Evolutionary conservation across 2,888 invertebrate species (phyloP).

Genomic region (Drosophila pegasa): DNA sequence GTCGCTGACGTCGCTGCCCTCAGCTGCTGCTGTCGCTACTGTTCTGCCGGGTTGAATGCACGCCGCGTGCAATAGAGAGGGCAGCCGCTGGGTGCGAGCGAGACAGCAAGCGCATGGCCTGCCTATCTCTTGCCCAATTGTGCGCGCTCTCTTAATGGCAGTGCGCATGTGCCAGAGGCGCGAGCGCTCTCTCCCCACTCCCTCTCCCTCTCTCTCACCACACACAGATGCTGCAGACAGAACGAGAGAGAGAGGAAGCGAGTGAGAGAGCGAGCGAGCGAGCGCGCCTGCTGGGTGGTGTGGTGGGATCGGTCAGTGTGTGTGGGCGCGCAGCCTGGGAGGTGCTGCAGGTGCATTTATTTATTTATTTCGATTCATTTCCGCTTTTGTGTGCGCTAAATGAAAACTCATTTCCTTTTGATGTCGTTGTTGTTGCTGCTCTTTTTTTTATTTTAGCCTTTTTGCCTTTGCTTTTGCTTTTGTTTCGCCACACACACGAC

Average conservation of each 20-base stretch:
- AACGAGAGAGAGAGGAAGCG: not conserved
- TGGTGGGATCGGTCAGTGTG: slow-evolving; percentile 37
- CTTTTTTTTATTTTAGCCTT: slow-evolving; percentile 18
- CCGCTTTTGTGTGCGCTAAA: slow-evolving; percentile 79
- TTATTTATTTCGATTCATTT: slow-evolving; percentile 83
- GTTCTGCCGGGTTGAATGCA: slow-evolving; percentile 74
- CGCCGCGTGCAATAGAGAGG: slow-evolving; percentile 50
- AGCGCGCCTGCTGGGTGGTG: not conserved
- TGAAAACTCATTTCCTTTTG: slow-evolving; percentile 84
- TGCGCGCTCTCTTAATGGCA: slow-evolving; percentile 18
- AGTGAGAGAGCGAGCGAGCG: not conserved
- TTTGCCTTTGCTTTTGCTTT: slow-evolving; percentile 13
- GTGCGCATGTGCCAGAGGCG: slow-evolving; percentile 50
- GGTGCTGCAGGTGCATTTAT: slow-evolving; percentile 76
- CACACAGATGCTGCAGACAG: slow-evolving; percentile 47
- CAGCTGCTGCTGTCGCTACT: slow-evolving; percentile 30
- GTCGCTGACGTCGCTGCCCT: slow-evolving; percentile 13
- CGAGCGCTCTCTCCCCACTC: no score
- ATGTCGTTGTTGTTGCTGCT: slow-evolving; percentile 52
- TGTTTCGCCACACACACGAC: slow-evolving; percentile 43
- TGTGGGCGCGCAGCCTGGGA: not conserved
- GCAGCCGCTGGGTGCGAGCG: slow-evolving; percentile 26
- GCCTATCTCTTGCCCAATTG: slow-evolving; percentile 18
- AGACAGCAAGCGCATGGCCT: slow-evolving; percentile 34
- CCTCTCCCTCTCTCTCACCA: no score